Evolutionary conservation across 2,113 vertebrate genomes (phyloP).

Genomic region (Mus musculus): DNA sequence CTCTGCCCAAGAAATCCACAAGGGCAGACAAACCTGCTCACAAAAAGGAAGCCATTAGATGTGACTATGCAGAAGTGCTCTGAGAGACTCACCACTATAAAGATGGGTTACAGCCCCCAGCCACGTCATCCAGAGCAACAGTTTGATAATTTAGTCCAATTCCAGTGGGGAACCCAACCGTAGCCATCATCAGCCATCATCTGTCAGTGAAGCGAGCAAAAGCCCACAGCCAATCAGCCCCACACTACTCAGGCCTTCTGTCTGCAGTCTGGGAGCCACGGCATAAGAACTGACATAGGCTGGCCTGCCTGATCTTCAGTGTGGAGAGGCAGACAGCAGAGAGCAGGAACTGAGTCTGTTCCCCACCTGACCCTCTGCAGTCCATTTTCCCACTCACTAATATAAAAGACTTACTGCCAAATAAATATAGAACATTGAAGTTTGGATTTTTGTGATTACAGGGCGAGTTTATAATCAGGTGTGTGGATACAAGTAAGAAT

Average conservation of each 20-base stretch:
- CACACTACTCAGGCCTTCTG: background rate
- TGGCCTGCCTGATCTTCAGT: background rate
- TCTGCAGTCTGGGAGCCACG: background rate
- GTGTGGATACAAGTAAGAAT: background rate
- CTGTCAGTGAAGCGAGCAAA: background rate
- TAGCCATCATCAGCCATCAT: background rate
- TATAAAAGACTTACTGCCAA: conserved; percentile 40
- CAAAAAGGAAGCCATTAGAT: conserved; percentile 35
- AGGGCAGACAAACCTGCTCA: conserved; percentile 89
- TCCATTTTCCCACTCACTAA: background rate
- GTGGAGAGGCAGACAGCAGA: background rate
- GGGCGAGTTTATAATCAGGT: background rate
- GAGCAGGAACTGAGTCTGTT: background rate
- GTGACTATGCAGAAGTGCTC: background rate
- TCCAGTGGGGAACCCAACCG: background rate
- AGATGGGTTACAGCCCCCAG: background rate
- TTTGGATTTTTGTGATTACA: conserved; percentile 21
- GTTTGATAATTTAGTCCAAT: background rate
- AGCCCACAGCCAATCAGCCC: background rate
- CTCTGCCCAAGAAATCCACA: conserved; percentile 93
- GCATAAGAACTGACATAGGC: background rate
- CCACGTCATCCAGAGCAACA: background rate
- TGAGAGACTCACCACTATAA: background rate
- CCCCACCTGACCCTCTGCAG: background rate
- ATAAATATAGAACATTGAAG: background rate